Percentiles rank a stretch among this genome's conserved stretches.
phyloP scores from a whole-genome alignment of 2,113 vertebrate species.

The Siphamia tubifer region DNA sequence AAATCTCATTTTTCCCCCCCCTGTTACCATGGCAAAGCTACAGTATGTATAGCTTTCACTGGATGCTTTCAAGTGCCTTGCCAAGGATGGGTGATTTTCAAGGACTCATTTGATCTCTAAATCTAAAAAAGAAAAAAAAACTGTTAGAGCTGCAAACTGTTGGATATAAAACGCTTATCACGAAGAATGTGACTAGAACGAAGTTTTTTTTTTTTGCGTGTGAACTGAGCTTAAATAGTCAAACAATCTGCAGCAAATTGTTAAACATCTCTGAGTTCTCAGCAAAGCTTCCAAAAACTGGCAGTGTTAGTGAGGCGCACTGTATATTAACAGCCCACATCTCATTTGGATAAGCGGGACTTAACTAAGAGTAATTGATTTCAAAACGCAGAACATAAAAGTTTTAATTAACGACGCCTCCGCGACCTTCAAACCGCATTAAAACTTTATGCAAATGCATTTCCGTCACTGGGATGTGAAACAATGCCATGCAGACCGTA shows the following conservation, averaged over 20 bases:
- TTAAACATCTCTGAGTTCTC: constrained; percentile 44
- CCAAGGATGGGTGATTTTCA: constrained; percentile 63
- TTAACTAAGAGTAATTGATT: constrained; percentile 65
- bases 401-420: constrained; percentile 68
- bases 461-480: constrained; percentile 28
- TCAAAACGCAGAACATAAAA: constrained; percentile 65
- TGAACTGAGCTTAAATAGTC: constrained; percentile 22
- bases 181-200: background rate
- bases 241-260: constrained; percentile 40
- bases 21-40: constrained; percentile 37
- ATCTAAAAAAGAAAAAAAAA: constrained; percentile 21
- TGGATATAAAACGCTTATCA: constrained; percentile 22
- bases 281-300: constrained; percentile 51
- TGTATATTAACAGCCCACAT: constrained; percentile 41
- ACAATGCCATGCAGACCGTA: constrained; percentile 14
- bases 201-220: background rate
- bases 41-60: constrained; percentile 33
- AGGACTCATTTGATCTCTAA: constrained; percentile 57
- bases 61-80: constrained; percentile 33
- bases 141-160: constrained; percentile 47
- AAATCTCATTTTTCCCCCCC: background rate
- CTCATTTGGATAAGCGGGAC: constrained; percentile 55
- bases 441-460: constrained; percentile 70
- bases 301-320: constrained; percentile 39
- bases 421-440: constrained; percentile 56